phyloP scores from a whole-genome alignment of 2,888 invertebrate genomes.

The Rhodophaea formosa region DNA sequence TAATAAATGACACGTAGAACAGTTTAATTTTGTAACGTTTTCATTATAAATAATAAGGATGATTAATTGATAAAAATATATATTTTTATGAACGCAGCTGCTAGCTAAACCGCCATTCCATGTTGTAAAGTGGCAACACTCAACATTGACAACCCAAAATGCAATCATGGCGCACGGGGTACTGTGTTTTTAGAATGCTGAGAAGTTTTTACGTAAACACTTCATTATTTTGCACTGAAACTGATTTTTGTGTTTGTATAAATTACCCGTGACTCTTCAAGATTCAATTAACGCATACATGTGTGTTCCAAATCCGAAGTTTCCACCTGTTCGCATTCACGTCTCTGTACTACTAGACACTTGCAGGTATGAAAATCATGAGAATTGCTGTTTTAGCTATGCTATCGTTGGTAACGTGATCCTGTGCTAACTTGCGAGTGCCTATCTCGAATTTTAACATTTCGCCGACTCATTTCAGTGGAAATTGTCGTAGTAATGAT shows the following conservation, averaged over 20 bases:
- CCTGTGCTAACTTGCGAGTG: constrained; percentile 41
- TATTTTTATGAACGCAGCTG: constrained; percentile 50
- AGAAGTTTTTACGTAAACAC: constrained; percentile 82
- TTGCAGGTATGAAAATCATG: constrained; percentile 79
- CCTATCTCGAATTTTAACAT: constrained; percentile 45
- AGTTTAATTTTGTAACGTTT: too few relatives aligned
- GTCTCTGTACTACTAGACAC: constrained; percentile 78
- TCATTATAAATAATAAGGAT: too few relatives aligned
- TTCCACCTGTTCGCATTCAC: constrained; percentile 73
- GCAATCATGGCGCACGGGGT: constrained; percentile 82
- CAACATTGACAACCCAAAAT: constrained; percentile 81
- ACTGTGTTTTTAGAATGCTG: constrained; percentile 82
- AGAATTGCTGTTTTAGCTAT: constrained; percentile 74
- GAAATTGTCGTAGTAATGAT: constrained; percentile 49
- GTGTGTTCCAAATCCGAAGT: constrained; percentile 69
- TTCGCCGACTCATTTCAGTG: constrained; percentile 42
- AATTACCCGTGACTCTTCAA: constrained; percentile 64
- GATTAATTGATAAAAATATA: constrained; percentile 1
- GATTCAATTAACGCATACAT: constrained; percentile 74
- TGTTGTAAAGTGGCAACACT: constrained; percentile 63
- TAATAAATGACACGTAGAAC: too few relatives aligned
- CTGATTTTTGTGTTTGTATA: constrained; percentile 69
- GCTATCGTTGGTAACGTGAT: constrained; percentile 50
- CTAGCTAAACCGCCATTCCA: constrained; percentile 71
- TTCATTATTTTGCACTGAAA: constrained; percentile 73